A percentile compares a stretch with the other conserved stretches of the same genome.
phyloP scores from a whole-genome alignment of 1,140 invertebrate genomes.

The Artemia franciscana region DNA sequence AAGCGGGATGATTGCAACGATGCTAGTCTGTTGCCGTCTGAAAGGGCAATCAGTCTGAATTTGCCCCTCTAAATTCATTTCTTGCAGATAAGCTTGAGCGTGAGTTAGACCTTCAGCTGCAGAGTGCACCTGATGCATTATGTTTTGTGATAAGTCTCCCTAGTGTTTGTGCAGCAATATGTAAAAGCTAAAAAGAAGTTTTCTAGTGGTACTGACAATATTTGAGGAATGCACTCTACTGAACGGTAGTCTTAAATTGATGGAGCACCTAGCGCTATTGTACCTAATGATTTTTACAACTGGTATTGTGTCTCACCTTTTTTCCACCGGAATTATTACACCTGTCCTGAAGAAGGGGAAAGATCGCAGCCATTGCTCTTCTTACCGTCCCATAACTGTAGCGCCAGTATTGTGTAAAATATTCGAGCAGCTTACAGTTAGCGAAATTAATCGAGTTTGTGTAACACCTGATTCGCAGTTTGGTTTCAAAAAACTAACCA shows the following conservation, averaged over 20 bases:
- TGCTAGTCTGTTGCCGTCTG: too few species aligned
- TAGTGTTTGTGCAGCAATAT: not conserved
- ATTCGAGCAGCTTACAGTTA: not conserved
- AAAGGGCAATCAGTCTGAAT: too few species aligned
- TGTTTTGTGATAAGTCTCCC: not conserved
- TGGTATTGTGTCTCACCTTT: not conserved
- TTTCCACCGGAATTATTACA: not conserved
- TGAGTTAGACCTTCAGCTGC: too few species aligned
- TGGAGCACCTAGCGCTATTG: not conserved
- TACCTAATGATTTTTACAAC: not conserved
- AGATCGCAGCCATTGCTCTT: not conserved
- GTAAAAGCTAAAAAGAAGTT: not conserved
- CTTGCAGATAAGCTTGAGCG: too few species aligned
- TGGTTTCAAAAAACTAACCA: too few species aligned
- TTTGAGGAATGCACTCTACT: not conserved
- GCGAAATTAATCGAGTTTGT: not conserved
- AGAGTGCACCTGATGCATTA: too few species aligned
- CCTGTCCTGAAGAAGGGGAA: not conserved
- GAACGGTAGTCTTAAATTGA: not conserved
- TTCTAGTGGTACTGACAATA: not conserved
- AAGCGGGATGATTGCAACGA: too few species aligned
- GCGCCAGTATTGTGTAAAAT: not conserved
- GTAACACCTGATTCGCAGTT: not conserved
- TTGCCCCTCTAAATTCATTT: too few species aligned
- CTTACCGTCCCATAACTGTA: not conserved